Percentiles rank a stretch among this genome's conserved stretches.
Evolutionary conservation across 2,113 vertebrate genomes (phyloP).

Genomic region (Passer domesticus): DNA sequence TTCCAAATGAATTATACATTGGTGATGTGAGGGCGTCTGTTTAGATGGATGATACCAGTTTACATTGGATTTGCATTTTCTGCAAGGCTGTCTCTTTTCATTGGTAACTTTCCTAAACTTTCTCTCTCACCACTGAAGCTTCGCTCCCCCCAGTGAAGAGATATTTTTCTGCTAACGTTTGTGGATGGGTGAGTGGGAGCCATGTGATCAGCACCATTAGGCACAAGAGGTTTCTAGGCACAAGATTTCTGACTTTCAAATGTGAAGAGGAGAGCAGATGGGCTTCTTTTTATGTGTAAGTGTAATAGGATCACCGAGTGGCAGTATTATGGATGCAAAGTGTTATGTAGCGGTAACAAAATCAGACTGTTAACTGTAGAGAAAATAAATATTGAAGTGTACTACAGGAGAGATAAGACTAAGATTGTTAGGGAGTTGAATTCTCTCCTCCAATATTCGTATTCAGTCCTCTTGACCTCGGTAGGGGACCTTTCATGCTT

Average conservation of each 20-base stretch:
- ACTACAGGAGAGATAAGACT: not conserved
- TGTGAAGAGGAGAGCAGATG: not conserved
- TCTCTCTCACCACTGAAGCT: not conserved
- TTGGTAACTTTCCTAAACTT: slow-evolving; percentile 7
- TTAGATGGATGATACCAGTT: not conserved
- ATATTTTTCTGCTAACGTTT: not conserved
- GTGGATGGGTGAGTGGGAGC: not conserved
- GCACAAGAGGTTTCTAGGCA: not conserved
- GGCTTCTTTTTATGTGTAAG: not conserved
- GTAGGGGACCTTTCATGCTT: not conserved
- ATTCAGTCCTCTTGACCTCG: not conserved
- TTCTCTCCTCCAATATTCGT: not conserved
- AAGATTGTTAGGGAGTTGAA: not conserved
- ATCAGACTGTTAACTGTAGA: not conserved
- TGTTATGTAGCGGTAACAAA: not conserved
- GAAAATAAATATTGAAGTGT: slow-evolving; percentile 8
- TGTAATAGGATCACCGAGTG: not conserved
- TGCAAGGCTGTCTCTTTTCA: not conserved
- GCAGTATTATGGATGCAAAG: not conserved
- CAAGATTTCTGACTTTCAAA: slow-evolving; percentile 1
- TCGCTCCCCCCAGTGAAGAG: not conserved
- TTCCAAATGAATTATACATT: slow-evolving; percentile 41
- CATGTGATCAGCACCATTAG: not conserved
- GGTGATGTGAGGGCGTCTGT: not conserved
- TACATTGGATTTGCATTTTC: not conserved